Percentiles rank a stretch among this genome's conserved stretches.
Evolutionary conservation across 30 jellyfish, hydroid and myxozoan species (phyloP).

Genomic region (Hydractinia symbiolongicarpus): DNA sequence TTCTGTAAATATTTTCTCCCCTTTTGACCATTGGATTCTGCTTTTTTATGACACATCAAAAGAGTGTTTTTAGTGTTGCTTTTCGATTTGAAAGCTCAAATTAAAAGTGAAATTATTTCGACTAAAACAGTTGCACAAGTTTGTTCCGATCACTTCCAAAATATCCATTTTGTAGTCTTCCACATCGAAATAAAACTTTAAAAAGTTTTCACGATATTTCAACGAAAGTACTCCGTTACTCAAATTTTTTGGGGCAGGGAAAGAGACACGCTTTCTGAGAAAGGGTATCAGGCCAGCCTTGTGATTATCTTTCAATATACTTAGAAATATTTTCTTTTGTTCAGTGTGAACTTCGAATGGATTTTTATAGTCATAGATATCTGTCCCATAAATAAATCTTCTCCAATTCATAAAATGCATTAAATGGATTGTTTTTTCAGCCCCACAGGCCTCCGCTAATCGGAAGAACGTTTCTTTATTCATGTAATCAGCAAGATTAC

Average conservation of each 20-base stretch:
- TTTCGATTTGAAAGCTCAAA: too few species aligned
- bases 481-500: constrained; percentile 11
- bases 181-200: constrained; percentile 3
- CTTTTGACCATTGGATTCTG: too few species aligned
- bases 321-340: too few species aligned
- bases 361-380: not conserved
- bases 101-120: too few species aligned
- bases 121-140: too few species aligned
- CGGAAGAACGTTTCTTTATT: not conserved
- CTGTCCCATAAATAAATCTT: constrained; percentile 1
- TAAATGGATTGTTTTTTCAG: not conserved
- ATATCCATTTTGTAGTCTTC: not conserved
- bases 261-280: not conserved
- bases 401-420: constrained; percentile 19
- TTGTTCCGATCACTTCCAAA: too few species aligned
- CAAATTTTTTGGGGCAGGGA: not conserved
- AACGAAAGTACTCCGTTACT: not conserved
- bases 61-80: too few species aligned
- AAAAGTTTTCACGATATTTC: not conserved
- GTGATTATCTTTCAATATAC: too few species aligned
- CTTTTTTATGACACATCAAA: too few species aligned
- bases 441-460: constrained; percentile 18
- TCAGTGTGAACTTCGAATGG: not conserved
- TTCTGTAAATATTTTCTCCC: too few species aligned
- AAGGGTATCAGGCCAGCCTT: not conserved